These are phyloP conservation scores for Limanda limanda DNA, from an alignment of 2,113 vertebrate species.

Conservation along the genomic window DNA sequence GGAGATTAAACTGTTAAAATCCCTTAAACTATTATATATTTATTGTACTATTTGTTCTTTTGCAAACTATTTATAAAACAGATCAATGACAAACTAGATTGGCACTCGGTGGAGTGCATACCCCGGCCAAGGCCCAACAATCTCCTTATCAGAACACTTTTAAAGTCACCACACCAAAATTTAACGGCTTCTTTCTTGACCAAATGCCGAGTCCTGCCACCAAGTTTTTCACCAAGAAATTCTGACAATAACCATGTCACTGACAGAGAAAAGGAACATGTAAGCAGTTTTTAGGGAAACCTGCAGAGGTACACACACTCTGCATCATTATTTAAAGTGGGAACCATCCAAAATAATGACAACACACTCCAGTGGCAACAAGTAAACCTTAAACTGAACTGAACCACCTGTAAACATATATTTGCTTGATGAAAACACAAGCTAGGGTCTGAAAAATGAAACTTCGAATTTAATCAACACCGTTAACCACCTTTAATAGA, in stretches of 20 bases:
- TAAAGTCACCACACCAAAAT: no score
- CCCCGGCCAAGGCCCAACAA: no score
- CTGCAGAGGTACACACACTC: not conserved
- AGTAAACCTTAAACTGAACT: not conserved
- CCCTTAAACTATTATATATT: no score
- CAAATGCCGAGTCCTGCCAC: no score
- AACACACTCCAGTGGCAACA: not conserved
- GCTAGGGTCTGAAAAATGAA: not conserved
- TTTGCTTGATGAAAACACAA: not conserved
- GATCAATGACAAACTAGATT: no score
- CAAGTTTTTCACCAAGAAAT: no score
- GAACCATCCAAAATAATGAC: constrained; percentile 1
- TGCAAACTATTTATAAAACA: not conserved
- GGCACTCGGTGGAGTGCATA: no score
- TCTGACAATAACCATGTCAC: no score
- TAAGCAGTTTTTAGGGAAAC: not conserved
- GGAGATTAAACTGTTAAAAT: not conserved
- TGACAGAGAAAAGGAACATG: not conserved
- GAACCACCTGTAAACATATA: not conserved
- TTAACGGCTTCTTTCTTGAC: no score
- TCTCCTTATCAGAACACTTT: no score
- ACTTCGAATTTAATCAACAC: not conserved
- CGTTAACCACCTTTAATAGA: not conserved
- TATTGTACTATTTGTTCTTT: no score
- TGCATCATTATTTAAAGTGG: constrained; percentile 1